Conservation (phyloP, 2,888 invertebrate genomes). For the Dromius quadrimaculatus region DNA sequence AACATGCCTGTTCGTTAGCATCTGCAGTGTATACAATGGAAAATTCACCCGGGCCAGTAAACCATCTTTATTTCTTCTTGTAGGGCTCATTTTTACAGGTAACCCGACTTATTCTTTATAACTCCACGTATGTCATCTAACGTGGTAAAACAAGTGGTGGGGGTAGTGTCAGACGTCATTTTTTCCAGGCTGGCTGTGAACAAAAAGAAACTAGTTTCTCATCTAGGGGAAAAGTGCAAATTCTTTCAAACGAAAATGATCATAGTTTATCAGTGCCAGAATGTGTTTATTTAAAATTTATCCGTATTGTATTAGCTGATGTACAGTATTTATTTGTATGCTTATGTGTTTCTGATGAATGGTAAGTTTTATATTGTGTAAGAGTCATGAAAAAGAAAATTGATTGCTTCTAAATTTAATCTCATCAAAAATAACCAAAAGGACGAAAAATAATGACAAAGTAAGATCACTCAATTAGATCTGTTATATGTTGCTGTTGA, state of each 20-base stretch:
- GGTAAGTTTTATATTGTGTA: conserved; percentile 14
- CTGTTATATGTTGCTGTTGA: not conserved
- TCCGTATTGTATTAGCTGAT: conserved; percentile 21
- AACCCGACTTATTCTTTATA: conserved; percentile 54
- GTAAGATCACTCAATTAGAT: too few relatives aligned
- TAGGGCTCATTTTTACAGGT: conserved; percentile 70
- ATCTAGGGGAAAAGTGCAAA: conserved; percentile 47
- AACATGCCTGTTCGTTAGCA: conserved; percentile 92
- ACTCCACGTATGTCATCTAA: conserved; percentile 60
- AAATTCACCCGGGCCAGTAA: conserved; percentile 90
- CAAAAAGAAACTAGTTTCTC: conserved; percentile 25
- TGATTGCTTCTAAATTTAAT: conserved; percentile 1
- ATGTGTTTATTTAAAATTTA: conserved; percentile 40
- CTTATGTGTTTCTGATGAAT: conserved; percentile 16
- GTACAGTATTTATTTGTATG: conserved; percentile 13
- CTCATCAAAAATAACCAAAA: not conserved
- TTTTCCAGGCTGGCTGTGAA: conserved; percentile 14
- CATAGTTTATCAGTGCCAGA: conserved; percentile 19
- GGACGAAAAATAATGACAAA: not conserved
- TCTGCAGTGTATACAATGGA: conserved; percentile 91
- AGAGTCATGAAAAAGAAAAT: not conserved
- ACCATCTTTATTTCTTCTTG: conserved; percentile 74
- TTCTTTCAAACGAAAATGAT: conserved; percentile 39
- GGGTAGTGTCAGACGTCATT: conserved; percentile 41
- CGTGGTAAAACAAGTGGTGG: conserved; percentile 46